These are phyloP conservation scores for Falco peregrinus DNA, from an alignment of 2,797 vertebrate genomes.

Conservation along the genomic window DNA sequence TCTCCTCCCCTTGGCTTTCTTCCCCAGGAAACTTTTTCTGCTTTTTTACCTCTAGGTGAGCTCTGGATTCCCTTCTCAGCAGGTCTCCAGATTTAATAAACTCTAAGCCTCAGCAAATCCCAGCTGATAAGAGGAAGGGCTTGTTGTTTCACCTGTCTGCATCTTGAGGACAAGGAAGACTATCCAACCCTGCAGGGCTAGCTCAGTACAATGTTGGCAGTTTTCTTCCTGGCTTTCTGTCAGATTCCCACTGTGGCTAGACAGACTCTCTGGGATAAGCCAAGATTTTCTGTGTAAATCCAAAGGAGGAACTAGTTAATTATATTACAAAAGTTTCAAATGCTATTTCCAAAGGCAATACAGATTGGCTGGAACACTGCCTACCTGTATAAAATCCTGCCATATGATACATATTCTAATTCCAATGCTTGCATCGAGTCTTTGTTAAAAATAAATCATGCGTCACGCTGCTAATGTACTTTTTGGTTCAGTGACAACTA, in stretches of 20 bases:
- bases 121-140: background rate
- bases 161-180: background rate
- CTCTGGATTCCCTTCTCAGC: background rate
- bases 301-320: background rate
- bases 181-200: background rate
- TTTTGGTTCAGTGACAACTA: background rate
- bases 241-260: background rate
- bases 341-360: background rate
- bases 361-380: background rate
- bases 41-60: background rate
- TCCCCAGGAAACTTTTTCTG: background rate
- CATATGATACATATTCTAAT: background rate
- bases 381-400: background rate
- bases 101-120: constrained; percentile 12
- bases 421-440: background rate
- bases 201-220: background rate
- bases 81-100: background rate
- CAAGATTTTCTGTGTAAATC: background rate
- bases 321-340: background rate
- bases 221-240: background rate
- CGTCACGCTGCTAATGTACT: background rate
- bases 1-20: background rate
- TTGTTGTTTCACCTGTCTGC: background rate
- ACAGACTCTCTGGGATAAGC: background rate
- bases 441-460: constrained; percentile 3